A percentile compares a stretch with the other conserved stretches of the same genome.
Evolutionary conservation across 30 jellyfish, hydroid and myxozoan species (phyloP).

Genomic region (Hydractinia echinata): DNA sequence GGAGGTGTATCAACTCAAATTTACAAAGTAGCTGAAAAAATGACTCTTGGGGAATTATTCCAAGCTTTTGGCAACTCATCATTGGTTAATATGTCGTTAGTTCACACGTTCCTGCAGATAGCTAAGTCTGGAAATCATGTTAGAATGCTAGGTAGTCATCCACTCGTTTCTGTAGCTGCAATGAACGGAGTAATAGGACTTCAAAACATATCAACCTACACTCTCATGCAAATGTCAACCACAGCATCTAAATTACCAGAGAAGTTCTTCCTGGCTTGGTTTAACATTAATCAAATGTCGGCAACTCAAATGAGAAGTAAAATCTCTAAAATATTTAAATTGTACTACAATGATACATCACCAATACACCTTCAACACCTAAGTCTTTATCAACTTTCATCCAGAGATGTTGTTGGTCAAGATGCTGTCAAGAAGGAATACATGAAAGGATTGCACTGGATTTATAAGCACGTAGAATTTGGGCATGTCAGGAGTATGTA

Average conservation of each 20-base stretch:
- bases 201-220: neutral
- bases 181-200: neutral
- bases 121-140: neutral
- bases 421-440: too few species aligned
- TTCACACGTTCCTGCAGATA: neutral
- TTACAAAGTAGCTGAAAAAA: neutral
- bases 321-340: neutral
- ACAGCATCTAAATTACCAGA: conserved; percentile 3
- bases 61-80: neutral
- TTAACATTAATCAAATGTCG: neutral
- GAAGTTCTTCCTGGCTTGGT: neutral
- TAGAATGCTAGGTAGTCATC: neutral
- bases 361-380: too few species aligned
- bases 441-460: neutral
- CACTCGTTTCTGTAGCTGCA: neutral
- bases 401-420: neutral
- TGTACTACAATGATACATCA: too few species aligned
- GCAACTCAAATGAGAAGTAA: neutral
- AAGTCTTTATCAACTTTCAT: neutral
- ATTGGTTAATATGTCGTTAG: neutral
- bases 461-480: neutral
- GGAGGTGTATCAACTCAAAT: neutral
- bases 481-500: neutral
- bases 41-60: neutral
- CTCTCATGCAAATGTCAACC: neutral